Conservation (phyloP, 92 coral and sea anemone genomes). For the Plumapathes pennacea region DNA sequence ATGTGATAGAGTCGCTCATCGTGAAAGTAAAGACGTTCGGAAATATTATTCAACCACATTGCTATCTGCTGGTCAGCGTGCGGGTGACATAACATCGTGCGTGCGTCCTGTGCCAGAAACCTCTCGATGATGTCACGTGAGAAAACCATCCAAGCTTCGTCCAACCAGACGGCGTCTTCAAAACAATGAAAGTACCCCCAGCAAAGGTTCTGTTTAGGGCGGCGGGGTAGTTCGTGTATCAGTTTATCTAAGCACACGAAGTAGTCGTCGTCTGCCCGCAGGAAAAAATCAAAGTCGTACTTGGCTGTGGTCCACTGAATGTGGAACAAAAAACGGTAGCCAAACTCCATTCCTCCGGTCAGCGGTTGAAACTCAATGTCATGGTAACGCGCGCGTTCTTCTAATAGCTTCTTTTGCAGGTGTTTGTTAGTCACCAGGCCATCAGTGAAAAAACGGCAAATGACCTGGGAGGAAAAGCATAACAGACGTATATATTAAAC, state of each 20-base stretch:
- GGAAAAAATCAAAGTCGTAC: conserved; percentile 35
- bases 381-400: conserved; percentile 26
- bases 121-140: conserved; percentile 29
- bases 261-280: conserved; percentile 62
- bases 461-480: conserved; percentile 25
- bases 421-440: conserved; percentile 22
- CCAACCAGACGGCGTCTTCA: conserved; percentile 25
- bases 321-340: conserved; percentile 55
- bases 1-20: conserved; percentile 36
- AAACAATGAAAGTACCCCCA: conserved; percentile 64
- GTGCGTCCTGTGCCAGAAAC: conserved; percentile 50
- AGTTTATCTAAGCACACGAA: conserved; percentile 52
- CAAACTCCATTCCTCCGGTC: conserved; percentile 53
- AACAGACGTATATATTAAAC: too few relatives aligned
- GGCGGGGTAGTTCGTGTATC: conserved; percentile 35
- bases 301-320: conserved; percentile 41
- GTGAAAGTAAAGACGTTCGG: conserved; percentile 31
- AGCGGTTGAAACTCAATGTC: conserved; percentile 60
- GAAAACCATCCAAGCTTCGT: conserved; percentile 65
- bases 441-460: conserved; percentile 61
- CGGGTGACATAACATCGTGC: conserved; percentile 58
- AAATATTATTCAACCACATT: conserved; percentile 55
- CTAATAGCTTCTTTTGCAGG: conserved; percentile 2
- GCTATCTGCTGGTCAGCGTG: conserved; percentile 74
- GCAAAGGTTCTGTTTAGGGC: conserved; percentile 43